These are phyloP conservation scores for Thumatha senex DNA, from an alignment of 2,888 invertebrate species.

Conservation along the genomic window DNA sequence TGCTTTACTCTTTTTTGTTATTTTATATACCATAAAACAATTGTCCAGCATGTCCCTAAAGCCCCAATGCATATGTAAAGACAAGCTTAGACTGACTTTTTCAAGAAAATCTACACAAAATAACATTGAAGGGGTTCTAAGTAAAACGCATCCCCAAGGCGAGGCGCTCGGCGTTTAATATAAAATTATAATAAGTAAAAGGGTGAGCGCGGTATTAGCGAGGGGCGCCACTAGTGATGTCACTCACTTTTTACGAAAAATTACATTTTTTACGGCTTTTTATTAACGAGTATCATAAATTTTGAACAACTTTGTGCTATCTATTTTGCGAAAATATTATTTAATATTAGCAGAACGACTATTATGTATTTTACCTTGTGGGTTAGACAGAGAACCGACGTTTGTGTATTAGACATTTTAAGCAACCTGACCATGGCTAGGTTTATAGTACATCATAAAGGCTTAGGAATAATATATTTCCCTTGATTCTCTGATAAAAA, in stretches of 20 bases:
- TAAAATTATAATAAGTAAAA: slow-evolving; percentile 51
- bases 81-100: slow-evolving; percentile 20
- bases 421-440: no score
- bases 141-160: slow-evolving; percentile 26
- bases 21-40: neutral
- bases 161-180: slow-evolving; percentile 34
- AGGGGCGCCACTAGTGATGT: slow-evolving; percentile 11
- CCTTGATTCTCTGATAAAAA: no score
- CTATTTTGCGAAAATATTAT: neutral
- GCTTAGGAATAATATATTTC: no score
- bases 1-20: no score
- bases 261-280: neutral
- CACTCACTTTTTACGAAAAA: slow-evolving; percentile 2
- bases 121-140: slow-evolving; percentile 20
- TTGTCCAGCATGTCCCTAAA: neutral
- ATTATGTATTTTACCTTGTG: neutral
- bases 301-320: neutral
- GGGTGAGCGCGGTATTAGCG: slow-evolving; percentile 36
- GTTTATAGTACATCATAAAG: no score
- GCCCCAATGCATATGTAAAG: slow-evolving; percentile 1
- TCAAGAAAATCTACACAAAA: slow-evolving; percentile 34
- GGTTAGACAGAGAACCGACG: neutral
- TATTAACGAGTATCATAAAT: neutral
- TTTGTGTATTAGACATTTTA: no score
- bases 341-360: neutral